These are phyloP conservation scores for Balearica regulorum DNA, from an alignment of 2,797 vertebrate species.

Conservation along the genomic window DNA sequence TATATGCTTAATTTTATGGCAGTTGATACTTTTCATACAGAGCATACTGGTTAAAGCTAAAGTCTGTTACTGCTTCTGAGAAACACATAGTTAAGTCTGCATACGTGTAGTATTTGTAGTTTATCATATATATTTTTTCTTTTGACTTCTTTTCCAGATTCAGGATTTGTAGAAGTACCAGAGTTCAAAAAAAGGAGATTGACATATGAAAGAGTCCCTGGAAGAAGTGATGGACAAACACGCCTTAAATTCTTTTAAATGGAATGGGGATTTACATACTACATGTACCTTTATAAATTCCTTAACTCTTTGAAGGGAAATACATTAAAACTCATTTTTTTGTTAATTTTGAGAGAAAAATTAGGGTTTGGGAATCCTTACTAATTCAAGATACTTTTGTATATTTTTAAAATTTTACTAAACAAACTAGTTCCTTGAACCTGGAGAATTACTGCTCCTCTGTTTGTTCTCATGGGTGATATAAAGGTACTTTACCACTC, in stretches of 20 bases:
- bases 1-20: neutral
- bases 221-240: slow-evolving; percentile 90
- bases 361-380: neutral
- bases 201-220: slow-evolving; percentile 86
- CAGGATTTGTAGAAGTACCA: slow-evolving; percentile 56
- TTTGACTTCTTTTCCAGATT: slow-evolving; percentile 28
- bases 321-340: neutral
- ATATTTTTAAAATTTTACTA: neutral
- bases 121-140: neutral
- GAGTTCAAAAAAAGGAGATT: slow-evolving; percentile 81
- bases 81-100: neutral
- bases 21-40: neutral
- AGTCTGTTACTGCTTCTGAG: neutral
- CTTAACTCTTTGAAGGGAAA: neutral
- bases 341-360: neutral
- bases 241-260: slow-evolving; percentile 85
- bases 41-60: neutral
- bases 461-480: neutral
- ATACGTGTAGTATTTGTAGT: neutral
- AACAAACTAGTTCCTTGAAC: neutral
- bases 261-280: neutral
- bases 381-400: neutral
- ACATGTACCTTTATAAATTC: neutral
- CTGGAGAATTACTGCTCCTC: neutral
- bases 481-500: neutral